Evolutionary conservation across 1,140 invertebrate genomes (phyloP), one percentile per base, ranked within the genome.

Genomic region (Ceratoteleas bidentatus): DNA sequence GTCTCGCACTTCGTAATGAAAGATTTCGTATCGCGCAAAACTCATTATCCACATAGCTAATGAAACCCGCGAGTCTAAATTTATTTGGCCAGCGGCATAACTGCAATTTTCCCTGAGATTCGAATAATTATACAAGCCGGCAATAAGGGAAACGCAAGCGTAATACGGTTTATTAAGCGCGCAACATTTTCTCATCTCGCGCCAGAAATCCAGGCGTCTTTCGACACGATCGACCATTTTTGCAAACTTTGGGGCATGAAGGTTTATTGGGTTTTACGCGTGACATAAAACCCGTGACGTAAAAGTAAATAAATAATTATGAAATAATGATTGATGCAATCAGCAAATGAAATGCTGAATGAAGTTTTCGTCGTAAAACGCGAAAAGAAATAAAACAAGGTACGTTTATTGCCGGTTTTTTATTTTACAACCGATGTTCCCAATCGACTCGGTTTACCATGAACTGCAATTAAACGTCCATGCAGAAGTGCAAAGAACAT

Each of bases 121-220:
- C 65, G 34, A 58, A 47, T 69, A 69, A 69, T 69, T 57, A 69
- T 69, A 69, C 65, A 69, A 50, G 53, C 15, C 15, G 15, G 54
- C 58, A 38, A 57, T 57, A 69, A 69, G 50, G 53, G 54, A 69
- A 69, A 58, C 15, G 65, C 24, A 70, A 60, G 15, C 56, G 54
- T 70, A 70, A 60, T 70, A 60, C 54, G 34, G 45, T 70, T 69
- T 69, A 69, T 68, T 57, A 58, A 38, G 53, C 24, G 43, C 13
- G 45, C 56, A 70, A 70, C 56, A 60, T 60, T 70, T 70, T 70
- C 56, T 60, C 47, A 52, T 70, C 47, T 60, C 33, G 34, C 9
- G 36, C 60, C 45, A 45, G 47, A 58, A 70, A 49, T 57, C 57
- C 15, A 52, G 14, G n/a, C 13, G 34, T 50, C 49, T 64, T 53